Conservation (phyloP, 2,888 invertebrate genomes). For the Sycophila texana region DNA sequence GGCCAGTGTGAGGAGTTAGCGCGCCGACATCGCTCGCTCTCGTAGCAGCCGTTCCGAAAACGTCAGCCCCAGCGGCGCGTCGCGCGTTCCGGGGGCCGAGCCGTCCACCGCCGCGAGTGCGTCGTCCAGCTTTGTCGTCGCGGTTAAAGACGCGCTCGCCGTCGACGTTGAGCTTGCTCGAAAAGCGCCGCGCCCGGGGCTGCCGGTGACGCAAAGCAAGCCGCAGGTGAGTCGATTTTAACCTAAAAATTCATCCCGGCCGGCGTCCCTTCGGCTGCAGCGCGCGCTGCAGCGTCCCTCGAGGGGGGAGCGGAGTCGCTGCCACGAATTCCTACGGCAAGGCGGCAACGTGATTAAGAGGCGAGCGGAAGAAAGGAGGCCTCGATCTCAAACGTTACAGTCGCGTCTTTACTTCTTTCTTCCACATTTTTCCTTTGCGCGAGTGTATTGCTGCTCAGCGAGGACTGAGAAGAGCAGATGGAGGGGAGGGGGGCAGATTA, state of each 20-base stretch:
- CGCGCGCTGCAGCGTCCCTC: slow-evolving; percentile 43
- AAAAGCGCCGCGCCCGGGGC: not conserved
- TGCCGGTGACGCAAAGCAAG: not conserved
- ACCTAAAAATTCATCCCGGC: slow-evolving; percentile 46
- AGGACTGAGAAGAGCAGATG: not conserved
- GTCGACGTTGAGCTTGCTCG: not conserved
- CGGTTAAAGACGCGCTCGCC: not conserved
- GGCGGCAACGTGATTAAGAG: slow-evolving; percentile 48
- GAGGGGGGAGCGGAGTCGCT: slow-evolving; percentile 20
- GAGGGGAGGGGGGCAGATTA: slow-evolving; percentile 6
- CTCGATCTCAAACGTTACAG: too few relatives aligned
- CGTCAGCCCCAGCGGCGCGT: slow-evolving; percentile 72
- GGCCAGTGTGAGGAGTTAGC: slow-evolving; percentile 62
- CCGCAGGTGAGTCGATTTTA: slow-evolving; percentile 28
- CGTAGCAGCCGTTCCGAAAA: slow-evolving; percentile 69
- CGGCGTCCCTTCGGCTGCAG: slow-evolving; percentile 50
- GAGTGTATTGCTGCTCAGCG: not conserved
- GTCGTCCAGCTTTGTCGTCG: too few relatives aligned
- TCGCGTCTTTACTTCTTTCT: not conserved
- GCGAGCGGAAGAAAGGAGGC: not conserved
- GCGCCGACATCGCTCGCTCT: slow-evolving; percentile 57
- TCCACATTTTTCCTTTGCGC: not conserved
- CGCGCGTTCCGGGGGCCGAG: slow-evolving; percentile 33
- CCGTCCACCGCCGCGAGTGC: too few relatives aligned
- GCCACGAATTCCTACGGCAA: slow-evolving; percentile 41